Percentiles rank a stretch among this genome's conserved stretches.
These are phyloP conservation scores for Echiichthys vipera DNA, from an alignment of 2,797 vertebrate species.

Conservation along the genomic window DNA sequence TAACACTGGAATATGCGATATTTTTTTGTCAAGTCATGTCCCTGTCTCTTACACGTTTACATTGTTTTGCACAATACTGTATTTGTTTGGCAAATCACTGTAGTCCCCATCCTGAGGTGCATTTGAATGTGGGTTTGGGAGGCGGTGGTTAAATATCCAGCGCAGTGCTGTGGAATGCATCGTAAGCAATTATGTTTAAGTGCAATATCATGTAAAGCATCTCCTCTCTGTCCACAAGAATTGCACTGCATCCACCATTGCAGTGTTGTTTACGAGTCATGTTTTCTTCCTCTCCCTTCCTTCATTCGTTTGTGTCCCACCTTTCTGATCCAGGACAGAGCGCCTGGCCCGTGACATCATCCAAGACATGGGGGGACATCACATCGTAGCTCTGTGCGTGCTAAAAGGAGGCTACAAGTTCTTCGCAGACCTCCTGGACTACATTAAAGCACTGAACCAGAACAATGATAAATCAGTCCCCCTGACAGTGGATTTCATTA, in stretches of 20 bases:
- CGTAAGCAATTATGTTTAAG: slow-evolving; percentile 27
- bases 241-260: not conserved
- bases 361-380: slow-evolving; percentile 88
- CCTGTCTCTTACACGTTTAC: not conserved
- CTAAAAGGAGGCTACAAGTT: slow-evolving; percentile 92
- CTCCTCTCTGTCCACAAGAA: not conserved
- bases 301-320: not conserved
- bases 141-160: not conserved
- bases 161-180: slow-evolving; percentile 12
- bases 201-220: slow-evolving; percentile 11
- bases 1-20: not conserved
- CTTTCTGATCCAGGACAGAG: slow-evolving; percentile 84
- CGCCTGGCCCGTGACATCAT: slow-evolving; percentile 89
- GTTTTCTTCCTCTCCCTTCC: not conserved
- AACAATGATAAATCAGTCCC: slow-evolving; percentile 90
- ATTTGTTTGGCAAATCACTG: slow-evolving; percentile 53
- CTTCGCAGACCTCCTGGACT: slow-evolving; percentile 91
- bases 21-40: slow-evolving; percentile 5
- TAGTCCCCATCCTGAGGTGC: not conserved
- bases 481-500: slow-evolving; percentile 91
- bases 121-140: slow-evolving; percentile 45
- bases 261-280: not conserved
- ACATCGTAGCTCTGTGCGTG: slow-evolving; percentile 90
- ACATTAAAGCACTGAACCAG: slow-evolving; percentile 90
- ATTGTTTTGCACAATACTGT: not conserved